These are phyloP conservation scores for Epinephelus moara DNA, from an alignment of 2,113 vertebrate genomes.

Conservation along the genomic window DNA sequence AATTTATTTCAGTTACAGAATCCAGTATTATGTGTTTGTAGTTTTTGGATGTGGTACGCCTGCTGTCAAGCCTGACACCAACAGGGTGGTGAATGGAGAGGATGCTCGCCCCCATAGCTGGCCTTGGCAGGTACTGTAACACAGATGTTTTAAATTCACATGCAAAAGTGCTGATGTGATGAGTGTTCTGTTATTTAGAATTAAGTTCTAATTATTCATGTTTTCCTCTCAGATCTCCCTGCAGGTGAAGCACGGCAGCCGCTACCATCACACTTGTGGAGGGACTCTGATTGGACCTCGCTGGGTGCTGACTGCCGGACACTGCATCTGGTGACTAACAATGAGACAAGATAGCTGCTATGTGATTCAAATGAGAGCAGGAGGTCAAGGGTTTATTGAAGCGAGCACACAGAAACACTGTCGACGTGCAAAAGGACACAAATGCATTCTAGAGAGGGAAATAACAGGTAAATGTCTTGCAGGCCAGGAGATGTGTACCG, in stretches of 20 bases:
- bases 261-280: constrained; percentile 81
- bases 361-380: background rate
- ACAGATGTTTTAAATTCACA: background rate
- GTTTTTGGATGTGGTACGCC: constrained; percentile 79
- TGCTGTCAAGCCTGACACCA: constrained; percentile 63
- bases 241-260: constrained; percentile 78
- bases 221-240: constrained; percentile 76
- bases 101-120: constrained; percentile 79
- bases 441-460: background rate
- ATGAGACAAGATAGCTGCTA: background rate
- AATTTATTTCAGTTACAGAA: background rate
- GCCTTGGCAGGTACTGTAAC: constrained; percentile 81
- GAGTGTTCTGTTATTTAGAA: background rate
- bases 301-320: constrained; percentile 83
- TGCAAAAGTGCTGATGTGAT: background rate
- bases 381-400: background rate
- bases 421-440: too few species aligned
- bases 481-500: constrained; percentile 78
- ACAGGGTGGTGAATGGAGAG: constrained; percentile 80
- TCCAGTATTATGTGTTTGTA: constrained; percentile 20
- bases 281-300: constrained; percentile 80
- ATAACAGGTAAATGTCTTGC: background rate
- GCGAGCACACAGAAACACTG: background rate
- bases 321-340: constrained; percentile 81
- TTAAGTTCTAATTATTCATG: background rate